phyloP scores from a whole-genome alignment of 1,140 invertebrate species.

The Mya arenaria region DNA sequence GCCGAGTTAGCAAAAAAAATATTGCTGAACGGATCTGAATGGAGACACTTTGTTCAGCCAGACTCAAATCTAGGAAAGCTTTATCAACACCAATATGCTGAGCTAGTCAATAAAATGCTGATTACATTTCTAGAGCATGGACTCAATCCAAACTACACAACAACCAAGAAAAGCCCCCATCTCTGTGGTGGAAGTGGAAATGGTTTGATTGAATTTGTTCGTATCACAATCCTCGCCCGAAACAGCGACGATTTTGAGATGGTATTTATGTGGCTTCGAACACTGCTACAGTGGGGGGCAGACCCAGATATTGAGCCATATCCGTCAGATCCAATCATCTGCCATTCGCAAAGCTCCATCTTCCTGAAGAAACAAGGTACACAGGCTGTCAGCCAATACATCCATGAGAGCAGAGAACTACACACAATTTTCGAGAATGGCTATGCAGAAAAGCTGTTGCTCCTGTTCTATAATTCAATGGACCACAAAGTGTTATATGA shows the following conservation, averaged over 20 bases:
- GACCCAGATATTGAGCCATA: constrained; percentile 79
- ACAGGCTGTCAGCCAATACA: constrained; percentile 75
- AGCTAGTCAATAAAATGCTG: constrained; percentile 68
- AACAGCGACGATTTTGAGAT: constrained; percentile 64
- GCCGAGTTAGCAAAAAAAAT: constrained; percentile 64
- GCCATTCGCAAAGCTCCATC: constrained; percentile 79
- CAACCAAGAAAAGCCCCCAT: constrained; percentile 57
- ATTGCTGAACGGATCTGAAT: background rate
- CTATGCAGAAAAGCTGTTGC: constrained; percentile 68
- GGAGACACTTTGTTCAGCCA: background rate
- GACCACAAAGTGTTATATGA: constrained; percentile 72
- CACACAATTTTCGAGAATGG: constrained; percentile 64
- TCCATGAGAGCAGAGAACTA: constrained; percentile 69
- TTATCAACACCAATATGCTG: no score
- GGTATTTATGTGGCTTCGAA: constrained; percentile 74
- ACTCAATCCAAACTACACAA: constrained; percentile 74
- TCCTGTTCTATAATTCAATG: constrained; percentile 78
- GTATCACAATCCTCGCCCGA: constrained; percentile 62
- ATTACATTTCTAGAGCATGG: constrained; percentile 68
- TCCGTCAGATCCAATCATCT: constrained; percentile 77
- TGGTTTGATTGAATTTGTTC: constrained; percentile 74
- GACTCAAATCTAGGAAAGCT: background rate
- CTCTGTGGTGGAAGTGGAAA: constrained; percentile 69
- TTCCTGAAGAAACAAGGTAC: constrained; percentile 76
- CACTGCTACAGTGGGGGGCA: constrained; percentile 77